phyloP scores from a whole-genome alignment of 2,888 invertebrate genomes.

The Galerucella pusilla region DNA sequence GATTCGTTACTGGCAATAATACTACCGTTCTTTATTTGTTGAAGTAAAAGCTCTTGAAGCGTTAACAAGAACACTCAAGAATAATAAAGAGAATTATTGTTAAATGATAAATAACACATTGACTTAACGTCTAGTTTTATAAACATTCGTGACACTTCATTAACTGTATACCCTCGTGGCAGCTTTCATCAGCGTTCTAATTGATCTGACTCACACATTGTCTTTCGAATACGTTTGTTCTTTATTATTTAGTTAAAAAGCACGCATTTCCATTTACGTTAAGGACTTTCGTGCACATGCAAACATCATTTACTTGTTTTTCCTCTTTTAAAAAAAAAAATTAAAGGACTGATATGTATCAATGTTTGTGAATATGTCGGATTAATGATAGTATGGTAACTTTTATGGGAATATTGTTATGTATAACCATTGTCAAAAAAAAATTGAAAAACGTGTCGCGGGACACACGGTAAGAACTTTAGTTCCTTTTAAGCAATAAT shows the following conservation, averaged over 20 bases:
- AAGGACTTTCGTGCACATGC: slow-evolving; percentile 18
- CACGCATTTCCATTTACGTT: slow-evolving; percentile 1
- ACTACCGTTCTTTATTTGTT: too few relatives aligned
- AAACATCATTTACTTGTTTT: slow-evolving; percentile 10
- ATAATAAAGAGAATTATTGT: not conserved
- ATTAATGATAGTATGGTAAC: not conserved
- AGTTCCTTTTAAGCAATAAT: too few relatives aligned
- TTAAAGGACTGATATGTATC: not conserved
- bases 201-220: not conserved
- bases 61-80: not conserved
- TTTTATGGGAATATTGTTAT: not conserved
- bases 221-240: slow-evolving; percentile 4
- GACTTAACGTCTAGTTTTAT: not conserved
- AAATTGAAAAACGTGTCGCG: too few relatives aligned
- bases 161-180: not conserved
- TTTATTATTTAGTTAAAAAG: slow-evolving; percentile 5
- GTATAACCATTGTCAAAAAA: too few relatives aligned
- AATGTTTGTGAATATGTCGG: slow-evolving; percentile 12
- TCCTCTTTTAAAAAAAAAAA: not conserved
- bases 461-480: too few relatives aligned
- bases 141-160: not conserved
- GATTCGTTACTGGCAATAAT: too few relatives aligned
- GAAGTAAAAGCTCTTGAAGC: not conserved
- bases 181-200: slow-evolving; percentile 1
- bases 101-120: not conserved